Percentiles rank a stretch among this genome's conserved stretches.
Conservation (phyloP, 2,797 vertebrate genomes). For the Channa striata region DNA sequence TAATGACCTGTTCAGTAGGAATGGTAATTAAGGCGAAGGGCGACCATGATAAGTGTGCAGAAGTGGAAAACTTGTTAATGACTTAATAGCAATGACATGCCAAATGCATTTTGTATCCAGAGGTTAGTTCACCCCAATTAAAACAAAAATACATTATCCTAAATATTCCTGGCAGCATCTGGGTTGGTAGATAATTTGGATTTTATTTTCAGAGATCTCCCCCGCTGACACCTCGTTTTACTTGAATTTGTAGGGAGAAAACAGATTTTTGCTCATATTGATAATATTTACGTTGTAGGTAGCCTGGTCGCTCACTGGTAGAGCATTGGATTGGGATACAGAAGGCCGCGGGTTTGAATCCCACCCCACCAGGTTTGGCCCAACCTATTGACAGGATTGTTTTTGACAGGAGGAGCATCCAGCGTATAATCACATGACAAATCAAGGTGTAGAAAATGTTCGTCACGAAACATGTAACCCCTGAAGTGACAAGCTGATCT, state of each 20-base stretch:
- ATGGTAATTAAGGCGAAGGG: neutral
- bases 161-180: neutral
- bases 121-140: neutral
- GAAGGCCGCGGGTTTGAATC: no score
- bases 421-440: no score
- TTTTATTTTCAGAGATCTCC: neutral
- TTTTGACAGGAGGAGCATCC: no score
- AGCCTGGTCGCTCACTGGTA: no score
- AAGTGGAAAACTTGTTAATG: neutral
- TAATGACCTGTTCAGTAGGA: neutral
- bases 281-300: no score
- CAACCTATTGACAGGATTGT: no score
- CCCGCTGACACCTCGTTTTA: neutral
- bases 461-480: no score
- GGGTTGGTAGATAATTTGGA: neutral
- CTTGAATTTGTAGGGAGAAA: neutral
- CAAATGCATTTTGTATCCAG: neutral
- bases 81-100: neutral
- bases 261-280: neutral
- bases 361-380: no score
- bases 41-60: no score
- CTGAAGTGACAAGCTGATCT: no score
- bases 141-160: slow-evolving; percentile 6
- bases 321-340: no score
- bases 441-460: no score